Evolutionary conservation across 2,797 vertebrate species (phyloP).

Genomic region (Clarias fuscus): DNA sequence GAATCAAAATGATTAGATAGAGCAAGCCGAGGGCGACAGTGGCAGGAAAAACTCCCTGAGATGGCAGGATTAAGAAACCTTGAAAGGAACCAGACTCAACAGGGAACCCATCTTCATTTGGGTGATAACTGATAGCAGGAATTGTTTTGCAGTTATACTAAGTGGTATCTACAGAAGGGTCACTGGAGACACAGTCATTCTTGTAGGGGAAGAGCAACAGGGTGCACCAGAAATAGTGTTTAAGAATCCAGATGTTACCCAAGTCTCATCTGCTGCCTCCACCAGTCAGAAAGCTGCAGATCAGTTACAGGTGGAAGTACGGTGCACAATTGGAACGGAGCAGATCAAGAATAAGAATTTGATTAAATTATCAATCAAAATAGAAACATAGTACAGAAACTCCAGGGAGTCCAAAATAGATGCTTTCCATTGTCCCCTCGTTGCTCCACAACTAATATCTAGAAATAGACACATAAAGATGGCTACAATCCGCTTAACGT

Average conservation of each 20-base stretch:
- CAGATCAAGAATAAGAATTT: not conserved
- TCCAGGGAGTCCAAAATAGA: not conserved
- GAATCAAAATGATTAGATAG: no score
- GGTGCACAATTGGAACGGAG: not conserved
- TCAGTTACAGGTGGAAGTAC: not conserved
- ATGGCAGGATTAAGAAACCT: no score
- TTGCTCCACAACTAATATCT: slow-evolving; percentile 27
- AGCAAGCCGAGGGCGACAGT: no score
- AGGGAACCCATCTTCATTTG: no score
- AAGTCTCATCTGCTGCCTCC: not conserved
- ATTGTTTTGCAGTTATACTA: no score
- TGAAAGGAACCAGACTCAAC: no score
- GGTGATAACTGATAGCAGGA: no score
- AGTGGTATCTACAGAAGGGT: no score
- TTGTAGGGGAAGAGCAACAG: no score
- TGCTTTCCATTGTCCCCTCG: not conserved
- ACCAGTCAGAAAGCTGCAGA: not conserved
- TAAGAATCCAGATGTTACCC: not conserved
- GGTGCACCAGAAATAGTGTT: not conserved
- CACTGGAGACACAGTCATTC: not conserved
- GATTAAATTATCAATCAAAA: not conserved
- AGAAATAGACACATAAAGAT: slow-evolving; percentile 36
- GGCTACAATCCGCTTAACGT: slow-evolving; percentile 38
- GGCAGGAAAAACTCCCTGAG: no score
- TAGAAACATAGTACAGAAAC: no score